These are phyloP conservation scores for Acheta domesticus DNA, from an alignment of 2,888 invertebrate genomes.

Conservation along the genomic window DNA sequence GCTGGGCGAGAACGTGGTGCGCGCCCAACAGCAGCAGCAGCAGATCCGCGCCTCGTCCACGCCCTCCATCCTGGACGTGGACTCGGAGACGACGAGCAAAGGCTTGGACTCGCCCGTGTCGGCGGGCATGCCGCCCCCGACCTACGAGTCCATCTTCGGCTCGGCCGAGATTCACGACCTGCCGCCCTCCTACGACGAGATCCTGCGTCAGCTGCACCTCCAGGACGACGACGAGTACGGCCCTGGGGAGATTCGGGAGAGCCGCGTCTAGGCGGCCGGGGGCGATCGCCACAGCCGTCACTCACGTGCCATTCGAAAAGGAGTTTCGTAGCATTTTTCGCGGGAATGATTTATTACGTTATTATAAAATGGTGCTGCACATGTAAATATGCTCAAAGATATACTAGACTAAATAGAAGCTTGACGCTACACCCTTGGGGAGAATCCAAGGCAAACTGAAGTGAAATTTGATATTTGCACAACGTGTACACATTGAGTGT, in stretches of 20 bases:
- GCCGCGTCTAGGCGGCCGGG: constrained; percentile 37
- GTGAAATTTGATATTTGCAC: not conserved
- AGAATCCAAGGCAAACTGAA: not conserved
- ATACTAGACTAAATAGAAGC: not conserved
- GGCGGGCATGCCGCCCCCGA: constrained; percentile 52
- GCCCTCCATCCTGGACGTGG: constrained; percentile 47
- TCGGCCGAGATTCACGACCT: constrained; percentile 32
- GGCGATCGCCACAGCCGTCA: not conserved
- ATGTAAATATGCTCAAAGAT: constrained; percentile 7
- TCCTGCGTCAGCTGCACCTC: constrained; percentile 32
- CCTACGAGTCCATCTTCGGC: constrained; percentile 55
- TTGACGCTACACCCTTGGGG: not conserved
- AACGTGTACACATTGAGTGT: not conserved
- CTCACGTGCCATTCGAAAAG: not conserved
- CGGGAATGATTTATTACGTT: not conserved
- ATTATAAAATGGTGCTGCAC: not conserved
- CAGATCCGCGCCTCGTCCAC: constrained; percentile 44
- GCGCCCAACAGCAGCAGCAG: constrained; percentile 47
- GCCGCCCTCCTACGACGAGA: constrained; percentile 39
- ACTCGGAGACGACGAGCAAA: constrained; percentile 53
- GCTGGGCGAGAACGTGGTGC: constrained; percentile 52
- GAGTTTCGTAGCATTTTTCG: not conserved
- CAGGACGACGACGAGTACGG: constrained; percentile 34
- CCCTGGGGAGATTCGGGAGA: constrained; percentile 39
- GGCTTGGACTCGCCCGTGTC: constrained; percentile 49